phyloP scores from a whole-genome alignment of 92 coral and sea anemone species.

The Epizoanthus rinbou region DNA sequence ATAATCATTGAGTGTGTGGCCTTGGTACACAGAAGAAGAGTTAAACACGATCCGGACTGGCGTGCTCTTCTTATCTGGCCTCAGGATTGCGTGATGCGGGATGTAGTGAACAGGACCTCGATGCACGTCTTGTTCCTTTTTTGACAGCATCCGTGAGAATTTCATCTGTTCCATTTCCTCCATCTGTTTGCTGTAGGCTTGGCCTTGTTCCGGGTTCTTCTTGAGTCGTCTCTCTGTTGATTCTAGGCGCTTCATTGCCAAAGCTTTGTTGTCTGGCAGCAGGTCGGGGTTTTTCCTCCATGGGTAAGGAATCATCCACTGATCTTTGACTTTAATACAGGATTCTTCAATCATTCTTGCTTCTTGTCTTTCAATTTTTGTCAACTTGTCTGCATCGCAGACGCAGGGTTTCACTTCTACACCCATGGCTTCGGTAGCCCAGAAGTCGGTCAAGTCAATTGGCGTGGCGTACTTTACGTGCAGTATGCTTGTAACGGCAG shows the following conservation, averaged over 20 bases:
- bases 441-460: conserved; percentile 47
- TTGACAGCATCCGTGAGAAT: conserved; percentile 40
- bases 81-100: conserved; percentile 60
- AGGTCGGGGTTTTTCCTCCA: conserved; percentile 46
- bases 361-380: conserved; percentile 54
- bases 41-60: conserved; percentile 42
- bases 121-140: conserved; percentile 37
- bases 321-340: conserved; percentile 49
- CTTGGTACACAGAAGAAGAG: conserved; percentile 49
- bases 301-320: conserved; percentile 65
- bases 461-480: conserved; percentile 36
- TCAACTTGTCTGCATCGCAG: conserved; percentile 51
- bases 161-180: conserved; percentile 34
- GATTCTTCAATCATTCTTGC: conserved; percentile 36
- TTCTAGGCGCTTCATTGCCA: conserved; percentile 48
- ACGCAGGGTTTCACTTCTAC: conserved; percentile 45
- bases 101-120: conserved; percentile 62
- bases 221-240: conserved; percentile 45
- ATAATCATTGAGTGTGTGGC: conserved; percentile 54
- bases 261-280: conserved; percentile 37
- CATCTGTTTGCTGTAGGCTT: conserved; percentile 52
- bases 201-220: conserved; percentile 36
- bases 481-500: conserved; percentile 10
- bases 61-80: conserved; percentile 43
- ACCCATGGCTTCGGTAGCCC: conserved; percentile 54